Evolutionary conservation across 2,888 invertebrate species (phyloP), one percentile per base, ranked within the genome.

Genomic region (Mantis religiosa): DNA sequence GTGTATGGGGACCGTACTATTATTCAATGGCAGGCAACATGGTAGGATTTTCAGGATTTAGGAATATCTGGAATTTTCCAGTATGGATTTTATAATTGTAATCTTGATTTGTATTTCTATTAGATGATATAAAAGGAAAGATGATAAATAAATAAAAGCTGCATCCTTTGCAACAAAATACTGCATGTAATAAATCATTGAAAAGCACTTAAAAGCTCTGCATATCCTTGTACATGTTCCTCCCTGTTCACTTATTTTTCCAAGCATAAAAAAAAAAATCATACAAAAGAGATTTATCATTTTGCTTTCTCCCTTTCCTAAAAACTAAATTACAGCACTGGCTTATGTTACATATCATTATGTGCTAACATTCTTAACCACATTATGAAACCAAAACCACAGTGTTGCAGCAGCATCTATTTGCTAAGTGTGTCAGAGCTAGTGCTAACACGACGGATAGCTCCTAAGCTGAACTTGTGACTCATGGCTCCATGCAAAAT

Each of bases 401-500:
- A 71, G 25, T 25, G 54, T 71, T 20, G 54, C 82, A 34, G 82
- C 87, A 82, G 82, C 34, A 25, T 87, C 87, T 90, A 90, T 93
- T 92, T 93, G 93, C 92, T 93, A 92, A 93, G 92, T 91, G 92
- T 92, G 92, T 93, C 92, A 91, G 93, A 90, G 89, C 90, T 90
- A 90, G 90, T 89, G 89, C 90, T 90, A 89, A 87, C 87, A 82
- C 89, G 87, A 30, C 89, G 90, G n/a, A 86, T 83, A 28, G 83
- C 85, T 88, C 90, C 86, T 88, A 90, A 84, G 84, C 84, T 41
- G 87, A 85, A 87, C 88, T 89, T 89, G 89, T 87, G 90, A 85
- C 83, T 88, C 89, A 90, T 87, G n/a, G 89, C 89, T 84, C 91
- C 90, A 93, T 95, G 97, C 94, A 99, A 96, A 92, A 98, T 97